Percentiles rank a stretch among this genome's conserved stretches.
phyloP scores from a whole-genome alignment of 2,888 invertebrate genomes.

The Taphrorychus bicolor region DNA sequence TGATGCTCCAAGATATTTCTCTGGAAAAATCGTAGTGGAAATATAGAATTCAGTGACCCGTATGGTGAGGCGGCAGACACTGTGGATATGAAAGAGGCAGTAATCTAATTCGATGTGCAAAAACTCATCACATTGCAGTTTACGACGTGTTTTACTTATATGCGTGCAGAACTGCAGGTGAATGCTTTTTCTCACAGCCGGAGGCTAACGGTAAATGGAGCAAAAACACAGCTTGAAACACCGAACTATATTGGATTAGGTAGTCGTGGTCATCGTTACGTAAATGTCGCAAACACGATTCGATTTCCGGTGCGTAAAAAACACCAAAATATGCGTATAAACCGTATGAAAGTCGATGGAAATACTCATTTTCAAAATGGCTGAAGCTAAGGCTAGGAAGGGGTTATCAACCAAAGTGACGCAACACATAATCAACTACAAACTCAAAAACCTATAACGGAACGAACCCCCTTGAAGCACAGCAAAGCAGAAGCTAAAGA shows the following conservation, averaged over 20 bases:
- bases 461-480: no score
- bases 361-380: no score
- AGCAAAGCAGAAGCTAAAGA: no score
- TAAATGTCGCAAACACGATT: not conserved
- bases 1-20: not conserved
- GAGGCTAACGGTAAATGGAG: conserved; percentile 27
- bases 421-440: no score
- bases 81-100: not conserved
- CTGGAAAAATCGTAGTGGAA: not conserved
- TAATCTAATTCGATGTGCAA: conserved; percentile 6
- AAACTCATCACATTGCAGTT: conserved; percentile 25
- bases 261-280: not conserved
- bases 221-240: not conserved
- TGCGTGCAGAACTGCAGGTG: conserved; percentile 36
- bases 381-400: no score
- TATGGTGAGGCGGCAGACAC: not conserved
- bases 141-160: conserved; percentile 33
- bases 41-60: not conserved
- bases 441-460: no score
- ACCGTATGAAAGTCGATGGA: no score
- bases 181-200: conserved; percentile 33
- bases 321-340: not conserved
- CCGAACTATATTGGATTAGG: not conserved
- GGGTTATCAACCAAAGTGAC: no score
- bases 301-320: not conserved